phyloP scores from a whole-genome alignment of 2,797 vertebrate species.

The Micromesistius poutassou region DNA sequence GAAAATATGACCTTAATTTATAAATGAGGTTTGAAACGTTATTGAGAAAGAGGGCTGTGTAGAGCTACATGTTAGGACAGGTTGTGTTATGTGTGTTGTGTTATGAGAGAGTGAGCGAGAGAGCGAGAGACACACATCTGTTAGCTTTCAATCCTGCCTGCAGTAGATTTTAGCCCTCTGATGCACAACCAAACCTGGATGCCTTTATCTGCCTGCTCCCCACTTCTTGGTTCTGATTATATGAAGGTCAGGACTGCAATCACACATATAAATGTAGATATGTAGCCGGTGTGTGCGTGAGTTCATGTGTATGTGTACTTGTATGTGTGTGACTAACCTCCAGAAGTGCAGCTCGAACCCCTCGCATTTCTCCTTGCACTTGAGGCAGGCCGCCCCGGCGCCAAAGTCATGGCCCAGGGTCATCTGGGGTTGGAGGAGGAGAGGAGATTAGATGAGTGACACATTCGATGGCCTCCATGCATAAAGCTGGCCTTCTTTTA shows the following conservation, averaged over 20 bases:
- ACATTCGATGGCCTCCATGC: background rate
- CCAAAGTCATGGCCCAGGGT: slow-evolving; percentile 95
- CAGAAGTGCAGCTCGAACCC: slow-evolving; percentile 98
- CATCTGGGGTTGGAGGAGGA: slow-evolving; percentile 74
- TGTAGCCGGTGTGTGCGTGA: background rate
- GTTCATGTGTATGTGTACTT: background rate
- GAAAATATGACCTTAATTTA: too few relatives aligned
- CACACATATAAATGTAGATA: background rate
- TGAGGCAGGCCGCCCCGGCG: slow-evolving; percentile 90
- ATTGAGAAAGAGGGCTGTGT: background rate
- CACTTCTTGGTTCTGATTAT: background rate
- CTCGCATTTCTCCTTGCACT: slow-evolving; percentile 96
- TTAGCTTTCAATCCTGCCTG: background rate
- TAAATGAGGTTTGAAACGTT: background rate
- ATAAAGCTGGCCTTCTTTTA: background rate
- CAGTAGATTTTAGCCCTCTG: background rate
- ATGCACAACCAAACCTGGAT: background rate
- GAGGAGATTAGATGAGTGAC: slow-evolving; percentile 3
- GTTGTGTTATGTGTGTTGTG: background rate
- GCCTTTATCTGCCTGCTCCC: background rate
- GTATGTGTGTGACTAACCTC: slow-evolving; percentile 78
- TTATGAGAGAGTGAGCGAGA: background rate
- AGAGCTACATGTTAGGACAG: background rate
- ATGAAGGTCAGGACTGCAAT: background rate
- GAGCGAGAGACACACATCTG: background rate